These are phyloP conservation scores for Aphelinus certus DNA, from an alignment of 1,140 invertebrate genomes.

Conservation along the genomic window DNA sequence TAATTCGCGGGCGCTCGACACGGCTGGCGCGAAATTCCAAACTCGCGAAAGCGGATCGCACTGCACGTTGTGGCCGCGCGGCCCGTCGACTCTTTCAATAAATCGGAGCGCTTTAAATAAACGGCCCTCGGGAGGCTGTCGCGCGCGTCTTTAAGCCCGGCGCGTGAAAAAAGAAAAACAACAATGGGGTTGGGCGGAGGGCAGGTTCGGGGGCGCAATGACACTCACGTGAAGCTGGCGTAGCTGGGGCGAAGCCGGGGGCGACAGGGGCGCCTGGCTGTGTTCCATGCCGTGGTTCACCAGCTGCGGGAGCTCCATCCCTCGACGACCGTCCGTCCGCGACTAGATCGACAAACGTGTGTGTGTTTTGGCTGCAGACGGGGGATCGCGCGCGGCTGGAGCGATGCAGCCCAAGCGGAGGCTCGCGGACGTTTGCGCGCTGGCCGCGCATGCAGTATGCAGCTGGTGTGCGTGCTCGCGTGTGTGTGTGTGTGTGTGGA, in stretches of 20 bases:
- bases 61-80: background rate
- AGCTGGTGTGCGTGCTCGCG: too few relatives aligned
- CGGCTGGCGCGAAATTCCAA: slow-evolving; percentile 29
- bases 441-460: background rate
- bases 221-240: slow-evolving; percentile 67
- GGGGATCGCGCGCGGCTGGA: background rate
- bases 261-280: slow-evolving; percentile 63
- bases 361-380: too few relatives aligned
- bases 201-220: too few relatives aligned
- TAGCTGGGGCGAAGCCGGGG: slow-evolving; percentile 69
- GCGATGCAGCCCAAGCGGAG: background rate
- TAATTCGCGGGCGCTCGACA: slow-evolving; percentile 50
- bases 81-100: too few relatives aligned
- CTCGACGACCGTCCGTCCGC: too few relatives aligned
- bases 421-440: too few relatives aligned
- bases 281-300: background rate
- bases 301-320: too few relatives aligned
- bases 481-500: background rate
- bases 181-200: background rate
- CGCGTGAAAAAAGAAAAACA: slow-evolving; percentile 36
- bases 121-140: background rate
- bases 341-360: too few relatives aligned
- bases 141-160: too few relatives aligned
- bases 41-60: background rate
- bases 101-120: background rate